Base-by-base conservation (phyloP, 2,113 vertebrate genomes). In the Oreochromis aureus region DNA sequence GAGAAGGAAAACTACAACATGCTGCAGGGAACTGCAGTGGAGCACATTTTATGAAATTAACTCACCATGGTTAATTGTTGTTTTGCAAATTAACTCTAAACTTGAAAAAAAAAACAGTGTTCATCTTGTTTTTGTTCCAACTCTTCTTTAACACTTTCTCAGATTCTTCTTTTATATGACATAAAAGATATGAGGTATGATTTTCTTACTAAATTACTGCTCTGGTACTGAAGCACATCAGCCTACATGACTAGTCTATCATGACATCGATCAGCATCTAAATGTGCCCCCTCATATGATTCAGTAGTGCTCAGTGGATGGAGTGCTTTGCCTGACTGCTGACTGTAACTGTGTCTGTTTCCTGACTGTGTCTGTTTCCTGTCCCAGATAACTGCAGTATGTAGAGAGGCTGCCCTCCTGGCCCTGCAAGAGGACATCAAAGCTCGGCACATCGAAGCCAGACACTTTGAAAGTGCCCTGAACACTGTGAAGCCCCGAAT, bases 371-470 rank as follows among this genome's bases (percentile, higher is more conserved):
- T 89, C 94, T 91, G 95, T 93, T 93, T 94, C 92, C 90, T 91
- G 94, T 96, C 92, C 71, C 95, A 99, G 99, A 97, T 99, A 94
- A 94, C 97, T 6, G 98, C 98, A 2, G 95, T 99, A 80, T 99
- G 98, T 89, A 96, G 97, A 93, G 98, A 99, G 95, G 99, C 98
- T 12, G 99, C 97, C 79, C 97, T 99, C 8, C 94, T 97, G 56
- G 98, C 98, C 84, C 97, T 99, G 22, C 98, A 99, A 86, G 98
- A 99, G 92, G 96, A 99, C 96, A 98, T 99, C 84, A 83, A 96
- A 56, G 97, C 98, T 24, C 91, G 89, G 66, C 87, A 71, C 39
- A 81, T 99, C 81, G 27, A 46, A 55, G 93, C 89, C 90, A 92
- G 79, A 82, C 99, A 99, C 95, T 99, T 99, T 84, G 90, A 92